Evolutionary conservation across 2,113 vertebrate species (phyloP).

Genomic region (Ptyas mucosa): DNA sequence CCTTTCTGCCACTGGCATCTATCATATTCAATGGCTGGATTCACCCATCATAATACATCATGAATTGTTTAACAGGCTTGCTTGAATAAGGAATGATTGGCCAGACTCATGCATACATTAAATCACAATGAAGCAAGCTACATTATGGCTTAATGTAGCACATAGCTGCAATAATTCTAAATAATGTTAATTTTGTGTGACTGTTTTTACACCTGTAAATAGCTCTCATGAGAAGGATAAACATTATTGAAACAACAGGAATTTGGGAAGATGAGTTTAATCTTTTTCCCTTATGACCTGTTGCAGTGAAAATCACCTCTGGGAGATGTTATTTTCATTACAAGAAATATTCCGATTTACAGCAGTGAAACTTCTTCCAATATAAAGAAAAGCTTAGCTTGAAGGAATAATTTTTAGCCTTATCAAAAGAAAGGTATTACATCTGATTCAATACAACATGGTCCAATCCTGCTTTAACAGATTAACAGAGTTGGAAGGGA

Average conservation of each 20-base stretch:
- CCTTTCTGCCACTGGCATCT: not conserved
- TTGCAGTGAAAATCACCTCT: not conserved
- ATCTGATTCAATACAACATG: not conserved
- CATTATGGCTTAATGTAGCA: not conserved
- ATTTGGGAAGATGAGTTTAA: not conserved
- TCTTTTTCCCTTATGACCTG: not conserved
- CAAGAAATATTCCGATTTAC: not conserved
- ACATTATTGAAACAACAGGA: not conserved
- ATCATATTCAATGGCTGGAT: not conserved
- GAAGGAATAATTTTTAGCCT: not conserved
- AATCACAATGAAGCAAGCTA: not conserved
- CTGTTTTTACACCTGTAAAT: not conserved
- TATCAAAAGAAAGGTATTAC: not conserved
- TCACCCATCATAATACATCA: not conserved
- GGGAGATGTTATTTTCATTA: not conserved
- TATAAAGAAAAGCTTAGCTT: not conserved
- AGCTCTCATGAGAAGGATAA: not conserved
- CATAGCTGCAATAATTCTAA: not conserved
- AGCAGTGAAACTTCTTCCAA: not conserved
- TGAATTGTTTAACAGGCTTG: not conserved
- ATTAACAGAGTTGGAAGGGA: no score
- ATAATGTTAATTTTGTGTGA: not conserved
- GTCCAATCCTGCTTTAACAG: not conserved
- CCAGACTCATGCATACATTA: not conserved
- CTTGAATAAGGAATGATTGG: not conserved